Evolutionary conservation across 2,797 vertebrate genomes (phyloP), one percentile per base, ranked within the genome.

Genomic region (Muraenolepis orangiensis): DNA sequence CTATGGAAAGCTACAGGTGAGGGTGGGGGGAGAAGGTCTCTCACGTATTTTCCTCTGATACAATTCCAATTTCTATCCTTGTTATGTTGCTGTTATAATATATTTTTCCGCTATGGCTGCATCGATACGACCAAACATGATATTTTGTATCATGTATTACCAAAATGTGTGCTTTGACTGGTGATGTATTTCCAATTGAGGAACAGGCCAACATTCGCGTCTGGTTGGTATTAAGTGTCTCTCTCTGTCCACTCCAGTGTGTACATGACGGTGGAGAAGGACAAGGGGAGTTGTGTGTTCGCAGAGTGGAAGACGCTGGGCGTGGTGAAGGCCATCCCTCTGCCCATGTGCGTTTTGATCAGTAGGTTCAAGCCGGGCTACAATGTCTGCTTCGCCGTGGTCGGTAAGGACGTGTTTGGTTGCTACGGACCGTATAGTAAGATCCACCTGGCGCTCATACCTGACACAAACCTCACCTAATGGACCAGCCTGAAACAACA

Each of bases 1-100:
- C 89, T 6, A 92, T 93, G 91, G 84, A 90, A 1, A 89, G 78
- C 66, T 94, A 93, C 87, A 85, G 78, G 90, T 92, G 76, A 85
- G 82, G 23, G 14, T n/a, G 11, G 40, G 57, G 16, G 57, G 34
- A 3, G 51, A n/a, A n/a, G n/a, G n/a, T n/a, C n/a, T n/a, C n/a
- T n/a, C n/a, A n/a, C n/a, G n/a, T n/a, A n/a, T n/a, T n/a, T n/a
- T n/a, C n/a, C n/a, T n/a, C n/a, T n/a, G n/a, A n/a, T n/a, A n/a
- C n/a, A n/a, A n/a, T n/a, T n/a, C n/a, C n/a, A n/a, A n/a, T n/a
- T n/a, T n/a, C n/a, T n/a, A n/a, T n/a, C n/a, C n/a, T n/a, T n/a
- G n/a, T n/a, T n/a, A n/a, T n/a, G n/a, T n/a, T n/a, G n/a, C n/a
- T n/a, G n/a, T n/a, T n/a, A n/a, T n/a, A n/a, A n/a, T n/a, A n/a